These are phyloP conservation scores for Pristionchus japonicus DNA, from an alignment of 2,888 invertebrate genomes.

Conservation along the genomic window DNA sequence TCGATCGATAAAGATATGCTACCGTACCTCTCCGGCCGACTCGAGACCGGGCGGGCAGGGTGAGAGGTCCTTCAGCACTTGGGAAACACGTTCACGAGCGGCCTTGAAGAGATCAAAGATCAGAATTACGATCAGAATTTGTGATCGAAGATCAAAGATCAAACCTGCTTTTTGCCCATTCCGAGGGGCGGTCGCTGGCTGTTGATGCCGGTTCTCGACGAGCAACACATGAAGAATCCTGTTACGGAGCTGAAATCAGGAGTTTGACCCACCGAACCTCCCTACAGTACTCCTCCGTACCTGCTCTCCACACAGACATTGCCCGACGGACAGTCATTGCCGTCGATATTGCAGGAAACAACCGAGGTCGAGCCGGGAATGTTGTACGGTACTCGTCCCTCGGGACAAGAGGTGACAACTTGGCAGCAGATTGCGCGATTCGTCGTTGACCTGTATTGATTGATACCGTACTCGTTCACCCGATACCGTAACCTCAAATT, in stretches of 20 bases:
- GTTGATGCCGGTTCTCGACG: slow-evolving; percentile 45
- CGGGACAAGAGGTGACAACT: slow-evolving; percentile 65
- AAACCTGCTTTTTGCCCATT: slow-evolving; percentile 35
- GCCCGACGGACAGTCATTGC: slow-evolving; percentile 70
- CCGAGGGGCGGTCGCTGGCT: slow-evolving; percentile 21
- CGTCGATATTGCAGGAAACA: slow-evolving; percentile 71
- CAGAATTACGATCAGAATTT: neutral
- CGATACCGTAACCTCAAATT: neutral
- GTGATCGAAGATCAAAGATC: slow-evolving; percentile 28
- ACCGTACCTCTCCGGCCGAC: slow-evolving; percentile 42
- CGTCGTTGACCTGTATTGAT: slow-evolving; percentile 54
- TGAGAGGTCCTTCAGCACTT: slow-evolving; percentile 25
- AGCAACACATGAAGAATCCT: slow-evolving; percentile 74
- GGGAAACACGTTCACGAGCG: neutral
- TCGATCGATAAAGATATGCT: neutral
- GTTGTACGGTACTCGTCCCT: slow-evolving; percentile 66
- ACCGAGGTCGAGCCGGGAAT: slow-evolving; percentile 73
- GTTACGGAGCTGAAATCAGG: slow-evolving; percentile 63
- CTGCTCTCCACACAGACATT: slow-evolving; percentile 70
- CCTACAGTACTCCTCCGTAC: slow-evolving; percentile 48
- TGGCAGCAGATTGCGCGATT: slow-evolving; percentile 72
- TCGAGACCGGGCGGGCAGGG: slow-evolving; percentile 46
- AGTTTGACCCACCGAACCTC: neutral
- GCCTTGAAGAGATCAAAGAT: neutral
- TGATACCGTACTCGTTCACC: neutral